phyloP scores from a whole-genome alignment of 2,888 invertebrate genomes.

The Chorisops tibialis region DNA sequence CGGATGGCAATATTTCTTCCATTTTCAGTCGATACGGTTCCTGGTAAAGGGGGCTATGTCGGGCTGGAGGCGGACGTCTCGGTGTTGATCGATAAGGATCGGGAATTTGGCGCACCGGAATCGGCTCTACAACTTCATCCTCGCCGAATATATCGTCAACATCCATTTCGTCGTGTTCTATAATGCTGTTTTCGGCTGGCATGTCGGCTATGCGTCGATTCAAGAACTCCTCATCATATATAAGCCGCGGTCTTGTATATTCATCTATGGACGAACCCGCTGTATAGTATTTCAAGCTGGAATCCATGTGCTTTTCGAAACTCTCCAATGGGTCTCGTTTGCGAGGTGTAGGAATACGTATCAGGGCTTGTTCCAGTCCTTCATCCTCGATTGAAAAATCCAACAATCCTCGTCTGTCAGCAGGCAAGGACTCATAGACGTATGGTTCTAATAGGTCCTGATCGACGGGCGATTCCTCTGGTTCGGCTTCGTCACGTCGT shows the following conservation, averaged over 20 bases:
- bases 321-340: constrained; percentile 18
- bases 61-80: neutral
- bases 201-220: constrained; percentile 10
- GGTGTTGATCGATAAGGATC: neutral
- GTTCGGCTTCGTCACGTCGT: neutral
- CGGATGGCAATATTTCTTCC: constrained; percentile 8
- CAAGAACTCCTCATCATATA: constrained; percentile 23
- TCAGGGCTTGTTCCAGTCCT: neutral
- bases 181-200: constrained; percentile 16
- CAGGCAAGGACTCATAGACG: constrained; percentile 3
- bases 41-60: constrained; percentile 1
- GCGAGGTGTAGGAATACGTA: neutral
- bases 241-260: neutral
- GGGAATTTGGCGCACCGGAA: neutral
- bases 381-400: constrained; percentile 14
- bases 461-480: neutral
- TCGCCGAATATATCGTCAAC: constrained; percentile 1
- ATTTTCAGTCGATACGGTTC: neutral
- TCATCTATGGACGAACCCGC: neutral
- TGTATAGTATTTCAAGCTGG: constrained; percentile 16
- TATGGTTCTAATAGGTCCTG: constrained; percentile 27
- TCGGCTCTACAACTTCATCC: constrained; percentile 4
- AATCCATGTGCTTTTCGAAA: constrained; percentile 21
- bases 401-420: neutral
- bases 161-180: constrained; percentile 7